Evolutionary conservation across 2,888 invertebrate species (phyloP), one percentile per base, ranked within the genome.

Genomic region (Pocota personata): DNA sequence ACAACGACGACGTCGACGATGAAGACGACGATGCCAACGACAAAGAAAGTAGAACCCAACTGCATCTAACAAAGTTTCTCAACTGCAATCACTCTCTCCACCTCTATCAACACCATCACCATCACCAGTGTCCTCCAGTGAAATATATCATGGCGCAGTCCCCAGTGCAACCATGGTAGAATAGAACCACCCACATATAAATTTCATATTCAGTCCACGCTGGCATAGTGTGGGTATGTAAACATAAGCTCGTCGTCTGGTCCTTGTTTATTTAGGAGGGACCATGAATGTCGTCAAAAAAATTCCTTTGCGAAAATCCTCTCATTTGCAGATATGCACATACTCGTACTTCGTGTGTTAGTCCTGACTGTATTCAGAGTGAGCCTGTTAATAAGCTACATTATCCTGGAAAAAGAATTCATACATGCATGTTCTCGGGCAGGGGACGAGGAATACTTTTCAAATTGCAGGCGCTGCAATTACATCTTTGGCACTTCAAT

Each of bases 311-410:
- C 19, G 60, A 40, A 73, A 46, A 73, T 73, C 60, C 50, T 46
- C 58, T 71, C 69, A 73, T 75, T 79, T 84, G 79, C 71, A 64
- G 43, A 69, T 84, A 57, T 43, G 71, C 21, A n/a, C 57, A 46
- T 32, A 32, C 16, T 69, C 32, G n/a, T n/a, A n/a, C n/a, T n/a
- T n/a, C n/a, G n/a, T n/a, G n/a, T 48, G 66, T 73, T 46, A 32
- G 30, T 27, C 55, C 24, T 67, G 55, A 60, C 58, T 58, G 32
- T 55, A 82, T 66, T 71, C 71, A 76, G 16, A 66, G 60, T 37
- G 73, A 84, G 80, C 71, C 79, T 71, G 80, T 80, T 84, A 60
- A 84, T 84, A 84, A 84, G 80, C 84, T 71, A 80, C 69, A 84
- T 80, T 84, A 84, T 84, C 46, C 69, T 50, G 69, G 14, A 40